Base-by-base conservation (phyloP, 2,113 vertebrate species). In the Oreotrochilus melanogaster region DNA sequence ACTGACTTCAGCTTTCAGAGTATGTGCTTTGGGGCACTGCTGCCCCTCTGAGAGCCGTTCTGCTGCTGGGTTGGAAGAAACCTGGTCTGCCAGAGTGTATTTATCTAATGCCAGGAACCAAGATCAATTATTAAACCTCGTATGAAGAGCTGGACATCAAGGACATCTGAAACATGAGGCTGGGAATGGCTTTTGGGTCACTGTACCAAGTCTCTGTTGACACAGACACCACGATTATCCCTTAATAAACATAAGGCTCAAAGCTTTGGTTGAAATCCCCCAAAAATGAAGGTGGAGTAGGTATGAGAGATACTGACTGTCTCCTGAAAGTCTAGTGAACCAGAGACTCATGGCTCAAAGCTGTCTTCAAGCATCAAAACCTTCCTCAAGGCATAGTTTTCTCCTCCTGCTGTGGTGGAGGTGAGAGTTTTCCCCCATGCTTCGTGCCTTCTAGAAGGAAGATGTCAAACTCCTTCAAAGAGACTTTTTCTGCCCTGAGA, bases 291-390 rank as follows among this genome's bases (percentile, higher is more conserved):
- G 7, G 19, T 72, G 67, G 45, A 33, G 28, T 28, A 18, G 21
- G 21, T 0, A 0, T 43, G 18, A 64, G n/a, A 65, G 28, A 47
- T 64, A 67, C 24, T 48, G 25, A 56, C n/a, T 1, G 5, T 33
- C 27, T 75, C 31, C 58, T 50, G 57, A 67, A 71, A 75, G 15
- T 23, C 31, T 66, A 25, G 9, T 31, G 33, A 60, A 64, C 11
- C 39, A 81, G 25, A 35, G 56, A 69, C 60, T 83, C n/a, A 14
- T 1, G 1, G 27, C n/a, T 93, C 25, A 7, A 15, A 74, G 10
- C 11, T 30, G 14, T 51, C 47, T 31, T 56, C 27, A 25, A 66
- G 39, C 31, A 62, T 17, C 27, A 57, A 57, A 73, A 50, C 14
- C n/a, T 80, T 65, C 50, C 57, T 83, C 35, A 58, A 73, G 14